Evolutionary conservation across 2,888 invertebrate species (phyloP).

Genomic region (Ennomos quercinarius): DNA sequence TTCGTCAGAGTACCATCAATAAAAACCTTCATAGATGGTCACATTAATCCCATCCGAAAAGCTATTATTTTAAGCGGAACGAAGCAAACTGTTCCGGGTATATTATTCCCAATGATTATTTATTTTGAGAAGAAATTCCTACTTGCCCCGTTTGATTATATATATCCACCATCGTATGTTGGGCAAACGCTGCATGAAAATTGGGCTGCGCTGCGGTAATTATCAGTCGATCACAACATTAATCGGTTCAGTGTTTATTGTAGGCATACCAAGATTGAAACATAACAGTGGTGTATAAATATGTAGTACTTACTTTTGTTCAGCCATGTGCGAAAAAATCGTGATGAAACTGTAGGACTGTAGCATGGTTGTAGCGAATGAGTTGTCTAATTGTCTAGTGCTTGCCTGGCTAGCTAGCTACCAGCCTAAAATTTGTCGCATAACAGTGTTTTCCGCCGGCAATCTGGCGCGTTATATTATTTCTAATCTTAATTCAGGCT

Average conservation of each 20-base stretch:
- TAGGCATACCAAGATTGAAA: neutral
- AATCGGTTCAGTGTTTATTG: conserved; percentile 18
- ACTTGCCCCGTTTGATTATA: conserved; percentile 36
- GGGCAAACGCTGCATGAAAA: conserved; percentile 27
- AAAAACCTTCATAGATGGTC: conserved; percentile 4
- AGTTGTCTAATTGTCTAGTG: no score
- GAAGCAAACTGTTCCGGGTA: conserved; percentile 52
- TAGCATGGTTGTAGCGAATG: no score
- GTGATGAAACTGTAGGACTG: no score
- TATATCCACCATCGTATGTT: conserved; percentile 36
- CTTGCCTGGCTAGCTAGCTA: no score
- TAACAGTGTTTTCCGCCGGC: no score
- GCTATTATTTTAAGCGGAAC: conserved; percentile 41
- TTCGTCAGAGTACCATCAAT: no score
- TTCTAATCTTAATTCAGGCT: no score
- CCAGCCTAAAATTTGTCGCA: no score
- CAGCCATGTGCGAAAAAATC: no score
- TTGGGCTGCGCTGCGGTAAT: conserved; percentile 27
- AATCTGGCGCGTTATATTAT: no score
- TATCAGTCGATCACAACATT: conserved; percentile 36
- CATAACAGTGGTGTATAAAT: no score
- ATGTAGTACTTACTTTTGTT: no score
- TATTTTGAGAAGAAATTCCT: conserved; percentile 44
- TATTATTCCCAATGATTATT: conserved; percentile 48
- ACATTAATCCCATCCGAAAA: conserved; percentile 29